Evolutionary conservation across 1,140 invertebrate genomes (phyloP).

Genomic region (Melipona quadrifasciata): DNA sequence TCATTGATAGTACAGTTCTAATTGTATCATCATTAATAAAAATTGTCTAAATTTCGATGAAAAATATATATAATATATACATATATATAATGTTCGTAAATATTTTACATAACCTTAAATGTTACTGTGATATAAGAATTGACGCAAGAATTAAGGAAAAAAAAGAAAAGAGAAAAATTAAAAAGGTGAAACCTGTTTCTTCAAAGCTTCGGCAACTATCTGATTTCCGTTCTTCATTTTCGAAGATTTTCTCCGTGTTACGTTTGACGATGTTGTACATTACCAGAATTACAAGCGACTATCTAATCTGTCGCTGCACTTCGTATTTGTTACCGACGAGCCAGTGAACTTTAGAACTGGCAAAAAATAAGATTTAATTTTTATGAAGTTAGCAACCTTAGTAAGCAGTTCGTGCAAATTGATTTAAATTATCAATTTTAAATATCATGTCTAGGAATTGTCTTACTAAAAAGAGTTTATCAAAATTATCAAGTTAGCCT

Average conservation of each 20-base stretch:
- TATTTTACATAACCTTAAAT: constrained; percentile 31
- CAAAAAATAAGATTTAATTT: background rate
- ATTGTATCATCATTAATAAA: background rate
- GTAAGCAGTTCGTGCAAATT: no score
- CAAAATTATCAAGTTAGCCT: background rate
- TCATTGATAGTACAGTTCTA: background rate
- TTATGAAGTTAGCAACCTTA: no score
- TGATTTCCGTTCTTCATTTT: constrained; percentile 84
- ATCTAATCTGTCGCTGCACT: background rate
- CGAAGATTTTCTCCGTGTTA: background rate
- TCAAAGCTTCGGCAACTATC: constrained; percentile 89
- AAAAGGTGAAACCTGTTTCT: constrained; percentile 85
- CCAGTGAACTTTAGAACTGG: background rate
- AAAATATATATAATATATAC: no score
- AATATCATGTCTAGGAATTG: background rate
- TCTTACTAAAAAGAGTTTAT: background rate
- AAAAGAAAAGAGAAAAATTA: background rate
- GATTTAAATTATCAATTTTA: background rate
- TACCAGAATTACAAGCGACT: background rate
- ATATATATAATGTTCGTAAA: background rate
- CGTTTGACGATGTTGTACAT: background rate
- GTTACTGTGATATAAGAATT: background rate
- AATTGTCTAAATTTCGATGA: background rate
- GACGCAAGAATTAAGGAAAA: no score
- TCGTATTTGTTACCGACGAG: no score